Evolutionary conservation across 2,888 invertebrate species (phyloP).

Genomic region (Teinopalpus imperialis): DNA sequence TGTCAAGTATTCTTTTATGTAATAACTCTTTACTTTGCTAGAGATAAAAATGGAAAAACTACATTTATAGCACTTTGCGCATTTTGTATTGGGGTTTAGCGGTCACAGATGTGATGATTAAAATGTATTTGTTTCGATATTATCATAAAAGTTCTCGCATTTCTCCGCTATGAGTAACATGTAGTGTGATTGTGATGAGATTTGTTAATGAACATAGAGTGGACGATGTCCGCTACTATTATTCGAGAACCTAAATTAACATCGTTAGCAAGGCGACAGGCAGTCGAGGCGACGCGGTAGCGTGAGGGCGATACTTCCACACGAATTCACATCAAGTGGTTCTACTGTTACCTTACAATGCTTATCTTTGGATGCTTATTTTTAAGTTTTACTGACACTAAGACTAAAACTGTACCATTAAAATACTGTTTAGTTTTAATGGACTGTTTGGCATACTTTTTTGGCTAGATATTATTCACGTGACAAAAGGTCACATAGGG

Average conservation of each 20-base stretch:
- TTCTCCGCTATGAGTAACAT: neutral
- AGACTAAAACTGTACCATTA: too few species aligned
- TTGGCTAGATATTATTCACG: too few species aligned
- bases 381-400: too few species aligned
- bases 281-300: neutral
- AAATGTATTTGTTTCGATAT: neutral
- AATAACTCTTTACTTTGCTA: neutral
- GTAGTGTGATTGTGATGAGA: too few species aligned
- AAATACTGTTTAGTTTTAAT: too few species aligned
- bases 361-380: too few species aligned
- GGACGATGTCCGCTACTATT: neutral
- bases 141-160: neutral
- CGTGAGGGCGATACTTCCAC: constrained; percentile 16
- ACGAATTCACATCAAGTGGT: constrained; percentile 13
- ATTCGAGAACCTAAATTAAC: constrained; percentile 14
- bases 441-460: too few species aligned
- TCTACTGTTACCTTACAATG: constrained; percentile 16
- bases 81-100: too few species aligned
- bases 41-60: too few species aligned
- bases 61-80: too few species aligned
- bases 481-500: too few species aligned
- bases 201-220: neutral
- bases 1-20: constrained; percentile 4
- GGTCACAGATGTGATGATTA: too few species aligned
- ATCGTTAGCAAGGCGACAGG: neutral